phyloP scores from a whole-genome alignment of 2,888 invertebrate species.

The Anthoptus insignis region DNA sequence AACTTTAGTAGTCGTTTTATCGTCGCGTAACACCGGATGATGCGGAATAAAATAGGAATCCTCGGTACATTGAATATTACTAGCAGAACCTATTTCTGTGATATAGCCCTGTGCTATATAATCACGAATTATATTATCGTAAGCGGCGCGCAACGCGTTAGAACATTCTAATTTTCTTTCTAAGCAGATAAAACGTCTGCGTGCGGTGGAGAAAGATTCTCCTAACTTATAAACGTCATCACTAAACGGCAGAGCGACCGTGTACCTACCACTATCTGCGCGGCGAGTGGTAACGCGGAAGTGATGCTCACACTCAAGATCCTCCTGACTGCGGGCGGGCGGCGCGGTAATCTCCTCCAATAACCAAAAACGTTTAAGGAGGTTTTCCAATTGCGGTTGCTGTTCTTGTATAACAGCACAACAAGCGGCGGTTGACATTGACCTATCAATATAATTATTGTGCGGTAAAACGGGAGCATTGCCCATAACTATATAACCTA shows the following conservation, averaged over 20 bases:
- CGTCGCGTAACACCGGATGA: not conserved
- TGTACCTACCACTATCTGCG: conserved; percentile 4
- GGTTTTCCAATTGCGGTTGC: not conserved
- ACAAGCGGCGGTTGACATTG: too few relatives aligned
- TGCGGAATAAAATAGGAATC: conserved; percentile 6
- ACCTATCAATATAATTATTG: too few relatives aligned
- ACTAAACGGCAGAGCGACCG: conserved; percentile 21
- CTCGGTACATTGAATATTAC: not conserved
- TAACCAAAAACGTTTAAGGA: conserved; percentile 7
- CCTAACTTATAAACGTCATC: not conserved
- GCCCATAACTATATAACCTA: conserved; percentile 12
- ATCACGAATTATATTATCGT: not conserved
- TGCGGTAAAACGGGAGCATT: not conserved
- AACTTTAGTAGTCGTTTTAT: not conserved
- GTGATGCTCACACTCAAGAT: conserved; percentile 19
- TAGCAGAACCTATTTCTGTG: not conserved
- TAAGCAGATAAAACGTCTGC: not conserved
- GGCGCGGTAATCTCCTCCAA: not conserved
- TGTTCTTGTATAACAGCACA: too few relatives aligned
- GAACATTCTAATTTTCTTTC: conserved; percentile 7
- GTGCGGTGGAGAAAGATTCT: not conserved
- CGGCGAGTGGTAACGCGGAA: conserved; percentile 12
- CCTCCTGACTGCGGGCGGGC: not conserved
- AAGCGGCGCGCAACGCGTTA: not conserved
- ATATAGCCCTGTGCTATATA: conserved; percentile 3